Evolutionary conservation across 1,140 invertebrate species (phyloP).

Genomic region (Drosophila kepulauana): DNA sequence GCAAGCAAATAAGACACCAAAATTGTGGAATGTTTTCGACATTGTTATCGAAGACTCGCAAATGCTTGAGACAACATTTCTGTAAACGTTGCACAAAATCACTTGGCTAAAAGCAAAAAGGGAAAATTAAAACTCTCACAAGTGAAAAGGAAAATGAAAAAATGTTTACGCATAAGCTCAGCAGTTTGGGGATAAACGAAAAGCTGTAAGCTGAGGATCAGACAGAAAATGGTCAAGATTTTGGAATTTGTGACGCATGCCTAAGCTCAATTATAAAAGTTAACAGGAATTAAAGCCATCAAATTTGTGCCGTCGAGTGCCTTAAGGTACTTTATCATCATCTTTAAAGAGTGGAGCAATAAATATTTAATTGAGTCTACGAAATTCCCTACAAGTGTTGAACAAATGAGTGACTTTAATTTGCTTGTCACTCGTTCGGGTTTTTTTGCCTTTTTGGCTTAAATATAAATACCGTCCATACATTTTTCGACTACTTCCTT

Average conservation of each 20-base stretch:
- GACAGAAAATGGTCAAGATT: slow-evolving; percentile 13
- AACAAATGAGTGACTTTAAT: neutral
- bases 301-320: neutral
- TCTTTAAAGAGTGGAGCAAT: too few relatives aligned
- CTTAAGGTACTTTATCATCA: too few relatives aligned
- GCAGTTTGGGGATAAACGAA: neutral
- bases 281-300: neutral
- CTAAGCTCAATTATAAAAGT: slow-evolving; percentile 32
- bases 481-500: slow-evolving; percentile 38
- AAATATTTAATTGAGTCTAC: neutral
- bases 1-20: slow-evolving; percentile 2
- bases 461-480: slow-evolving; percentile 14
- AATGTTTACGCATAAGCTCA: slow-evolving; percentile 2
- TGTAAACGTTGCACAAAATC: slow-evolving; percentile 29
- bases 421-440: neutral
- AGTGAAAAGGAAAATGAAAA: neutral
- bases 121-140: neutral
- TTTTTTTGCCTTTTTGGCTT: neutral
- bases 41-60: neutral
- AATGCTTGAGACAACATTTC: slow-evolving; percentile 3
- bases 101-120: slow-evolving; percentile 33
- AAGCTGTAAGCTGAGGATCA: neutral
- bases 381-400: neutral
- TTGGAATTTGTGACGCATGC: slow-evolving; percentile 22
- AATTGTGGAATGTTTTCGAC: neutral